Base-by-base conservation (phyloP, 1,140 invertebrate species). In the Oreohelix idahoensis region DNA sequence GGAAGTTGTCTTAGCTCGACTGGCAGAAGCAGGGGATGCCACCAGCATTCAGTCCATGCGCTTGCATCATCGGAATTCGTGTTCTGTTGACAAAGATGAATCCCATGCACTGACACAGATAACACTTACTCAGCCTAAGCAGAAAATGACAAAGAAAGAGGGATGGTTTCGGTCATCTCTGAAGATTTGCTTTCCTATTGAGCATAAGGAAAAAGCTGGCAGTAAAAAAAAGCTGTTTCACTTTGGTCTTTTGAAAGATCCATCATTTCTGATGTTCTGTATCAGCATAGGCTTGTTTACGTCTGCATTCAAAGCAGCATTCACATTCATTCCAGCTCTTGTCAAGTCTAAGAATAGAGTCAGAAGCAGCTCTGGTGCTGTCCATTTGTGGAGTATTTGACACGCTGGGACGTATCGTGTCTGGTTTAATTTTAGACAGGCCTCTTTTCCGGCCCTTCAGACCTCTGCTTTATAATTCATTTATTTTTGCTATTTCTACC, bases 311-410 rank as follows among this genome's bases (percentile, higher is more conserved):
- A 87, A 90, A 63, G 80, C 86, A 0, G 86, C 86, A 4, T 86
- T 88, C 66, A 86, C 89, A 0, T 90, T 90, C 83, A 81, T 90
- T 49, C 89, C 89, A 36, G 85, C 89, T 0, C 84, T 88, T 45
- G 89, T 85, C 0, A 86, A 85, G 76, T 85, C 87, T 35, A 84
- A 84, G 5, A 89, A 88, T 0, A 36, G 83, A 87, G n/a, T 53
- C 85, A 23, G 80, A 90, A 36, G 84, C 87, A 4, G 88, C 89
- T 0, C 83, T 85, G 45, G 35, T 88, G 2, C 39, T 90, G 26
- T 87, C 88, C 23, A 81, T 89, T 10, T 42, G 85, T 13, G 90
- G 90, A 15, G 83, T 88, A n/a, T 79, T 81, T 58, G 89, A 90
- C 76, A 85, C 84, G 10, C 11, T 89, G 36, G 84, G 86, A 0